Base-by-base conservation (phyloP, 2,888 invertebrate species). In the Rhyacophila evoluta region DNA sequence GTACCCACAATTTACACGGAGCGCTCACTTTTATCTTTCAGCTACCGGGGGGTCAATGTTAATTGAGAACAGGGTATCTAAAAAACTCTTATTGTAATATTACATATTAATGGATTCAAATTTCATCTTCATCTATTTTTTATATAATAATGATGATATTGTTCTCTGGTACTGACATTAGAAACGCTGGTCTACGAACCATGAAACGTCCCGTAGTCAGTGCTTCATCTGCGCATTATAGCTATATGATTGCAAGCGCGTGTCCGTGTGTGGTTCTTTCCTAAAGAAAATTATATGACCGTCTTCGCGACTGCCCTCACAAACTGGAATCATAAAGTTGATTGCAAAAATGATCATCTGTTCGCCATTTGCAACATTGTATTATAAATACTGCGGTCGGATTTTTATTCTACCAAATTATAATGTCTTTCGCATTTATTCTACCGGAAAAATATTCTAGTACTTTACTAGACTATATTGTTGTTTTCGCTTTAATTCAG, bases 241-340 rank as follows among this genome's bases (percentile, higher is more conserved):
- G 4, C 29, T 33, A 38, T 38, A 38, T 38, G 3, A 38, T 6
- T n/a, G 19, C 19, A 25, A 2, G 10, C 19, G 1, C 19, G 55
- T 8, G 12, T 33, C 29, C 10, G 55, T 55, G 19, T 55, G 55
- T 55, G 10, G 55, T 6, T 55, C 19, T 55, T 12, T 55, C 25
- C 55, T 55, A 25, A 55, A 10, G 19, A 55, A 55, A 55, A 55
- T 55, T 19, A 25, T 25, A 55, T 55, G 55, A 55, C 55, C 6
- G 55, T 55, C 19, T 19, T 55, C 55, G 55, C 19, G 19, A 39
- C 55, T 55, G 19, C 25, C 19, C 55, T 19, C 19, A 19, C 55
- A 55, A 55, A 55, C 55, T 55, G 55, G 55, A 55, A 19, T 55
- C 55, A 19, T 55, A 19, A 19, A 55, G 55, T 55, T 55, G 55